Base-by-base conservation (phyloP, 2,113 vertebrate species). In the Psilopsiagon aurifrons region DNA sequence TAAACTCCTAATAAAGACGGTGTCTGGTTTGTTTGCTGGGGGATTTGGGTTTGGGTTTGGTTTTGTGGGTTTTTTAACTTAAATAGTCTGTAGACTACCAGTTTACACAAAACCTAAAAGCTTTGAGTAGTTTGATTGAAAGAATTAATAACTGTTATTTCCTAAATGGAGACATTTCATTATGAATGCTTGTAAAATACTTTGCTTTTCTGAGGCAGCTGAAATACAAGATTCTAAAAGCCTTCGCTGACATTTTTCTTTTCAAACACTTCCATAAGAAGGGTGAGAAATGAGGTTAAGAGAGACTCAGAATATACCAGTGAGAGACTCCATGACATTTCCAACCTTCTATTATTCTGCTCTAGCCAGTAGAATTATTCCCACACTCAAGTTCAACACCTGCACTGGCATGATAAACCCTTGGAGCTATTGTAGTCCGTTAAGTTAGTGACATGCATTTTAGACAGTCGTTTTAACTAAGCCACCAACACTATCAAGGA, bases 81-180 rank as follows among this genome's bases (percentile, higher is more conserved):
- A 77, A 80, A 69, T 68, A 88, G 60, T 8, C 35, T 86, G 57
- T 49, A 75, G 59, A 63, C 17, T 68, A 90, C 66, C 64, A 37
- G 57, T 78, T 75, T 41, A 63, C 31, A 52, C 46, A 63, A 70
- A 39, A 94, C 88, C 66, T 68, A 93, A 90, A 95, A 84, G 79
- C 88, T 82, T 44, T 71, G 43, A 90, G 35, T 68, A 46, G 51
- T 76, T 52, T 71, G 75, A 83, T 29, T 6, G 46, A 94, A 96
- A 70, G 76, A 93, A 95, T 90, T 95, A 96, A 95, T 93, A 90
- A 90, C 83, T 60, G 60, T 94, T 95, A 95, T 96, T 93, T 96
- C 79, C 81, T 83, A 77, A 91, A 88, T 35, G 5, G 80, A 95
- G 39, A 84, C 47, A 83, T 88, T 76, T 69, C 10, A 79, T 85